Percentiles rank a stretch among this genome's conserved stretches.
phyloP scores from a whole-genome alignment of 2,797 vertebrate species.

The Fringilla coelebs region DNA sequence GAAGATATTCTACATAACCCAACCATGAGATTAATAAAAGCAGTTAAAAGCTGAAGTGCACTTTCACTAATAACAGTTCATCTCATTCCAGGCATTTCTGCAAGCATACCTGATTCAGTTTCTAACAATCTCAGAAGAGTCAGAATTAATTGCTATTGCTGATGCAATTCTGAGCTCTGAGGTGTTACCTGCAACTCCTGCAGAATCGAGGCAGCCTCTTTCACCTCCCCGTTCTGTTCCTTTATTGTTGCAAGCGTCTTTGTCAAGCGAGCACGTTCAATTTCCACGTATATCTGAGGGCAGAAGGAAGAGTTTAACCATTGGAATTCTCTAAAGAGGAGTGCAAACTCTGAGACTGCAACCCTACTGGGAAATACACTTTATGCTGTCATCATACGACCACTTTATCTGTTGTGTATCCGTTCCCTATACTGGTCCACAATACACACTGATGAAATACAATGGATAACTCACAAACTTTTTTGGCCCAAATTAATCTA shows the following conservation, averaged over 20 bases:
- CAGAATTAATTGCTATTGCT: neutral
- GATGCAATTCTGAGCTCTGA: neutral
- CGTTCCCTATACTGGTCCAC: neutral
- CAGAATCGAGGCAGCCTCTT: constrained; percentile 93
- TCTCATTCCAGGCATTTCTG: neutral
- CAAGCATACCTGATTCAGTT: neutral
- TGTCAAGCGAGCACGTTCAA: constrained; percentile 94
- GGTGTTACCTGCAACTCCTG: constrained; percentile 91
- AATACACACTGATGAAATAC: neutral
- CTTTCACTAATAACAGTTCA: neutral
- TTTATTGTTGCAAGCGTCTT: constrained; percentile 94
- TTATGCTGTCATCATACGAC: neutral
- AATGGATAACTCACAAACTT: accelerated
- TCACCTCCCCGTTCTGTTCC: constrained; percentile 92
- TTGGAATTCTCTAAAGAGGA: neutral
- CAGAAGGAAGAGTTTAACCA: neutral
- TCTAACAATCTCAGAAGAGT: neutral
- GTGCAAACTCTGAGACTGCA: neutral
- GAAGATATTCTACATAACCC: neutral
- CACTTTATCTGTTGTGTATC: neutral
- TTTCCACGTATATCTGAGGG: constrained; percentile 95
- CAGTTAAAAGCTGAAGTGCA: neutral
- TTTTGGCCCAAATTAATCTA: neutral
- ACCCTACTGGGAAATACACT: neutral
- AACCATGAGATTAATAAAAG: neutral